A percentile compares a stretch with the other conserved stretches of the same genome.
Conservation (phyloP, 2,113 vertebrate genomes). For the Lagopus leucura region DNA sequence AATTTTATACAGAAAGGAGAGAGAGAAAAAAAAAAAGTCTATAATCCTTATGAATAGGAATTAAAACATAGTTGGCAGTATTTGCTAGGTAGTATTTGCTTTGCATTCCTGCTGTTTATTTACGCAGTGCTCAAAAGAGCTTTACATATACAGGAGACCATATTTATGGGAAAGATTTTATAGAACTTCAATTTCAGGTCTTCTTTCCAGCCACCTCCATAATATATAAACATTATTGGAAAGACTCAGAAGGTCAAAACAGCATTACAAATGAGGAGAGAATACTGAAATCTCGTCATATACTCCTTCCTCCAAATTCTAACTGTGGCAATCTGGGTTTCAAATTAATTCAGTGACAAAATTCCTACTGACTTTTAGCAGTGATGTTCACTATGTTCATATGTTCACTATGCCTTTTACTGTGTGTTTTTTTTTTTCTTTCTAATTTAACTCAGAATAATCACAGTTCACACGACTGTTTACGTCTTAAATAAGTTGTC, state of each 20-base stretch:
- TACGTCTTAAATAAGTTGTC: background rate
- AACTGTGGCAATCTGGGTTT: background rate
- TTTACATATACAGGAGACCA: background rate
- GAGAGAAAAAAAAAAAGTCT: background rate
- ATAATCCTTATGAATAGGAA: background rate
- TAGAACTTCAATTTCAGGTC: background rate
- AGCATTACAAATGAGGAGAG: background rate
- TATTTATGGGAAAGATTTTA: conserved; percentile 11
- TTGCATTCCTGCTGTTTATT: background rate
- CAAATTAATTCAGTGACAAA: conserved; percentile 21
- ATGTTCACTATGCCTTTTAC: background rate
- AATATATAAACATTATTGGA: background rate
- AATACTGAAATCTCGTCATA: background rate
- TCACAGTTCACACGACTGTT: background rate
- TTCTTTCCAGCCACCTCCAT: conserved; percentile 4
- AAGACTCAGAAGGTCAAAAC: background rate
- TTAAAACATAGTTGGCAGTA: background rate
- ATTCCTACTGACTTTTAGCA: background rate
- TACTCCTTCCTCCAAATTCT: background rate
- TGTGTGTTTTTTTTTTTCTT: background rate
- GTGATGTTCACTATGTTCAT: background rate
- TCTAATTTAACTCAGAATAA: background rate
- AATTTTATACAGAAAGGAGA: background rate
- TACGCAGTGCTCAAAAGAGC: background rate
- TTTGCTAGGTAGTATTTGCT: background rate